Evolutionary conservation across 2,797 vertebrate genomes (phyloP).

Genomic region (Chaunax sp.): DNA sequence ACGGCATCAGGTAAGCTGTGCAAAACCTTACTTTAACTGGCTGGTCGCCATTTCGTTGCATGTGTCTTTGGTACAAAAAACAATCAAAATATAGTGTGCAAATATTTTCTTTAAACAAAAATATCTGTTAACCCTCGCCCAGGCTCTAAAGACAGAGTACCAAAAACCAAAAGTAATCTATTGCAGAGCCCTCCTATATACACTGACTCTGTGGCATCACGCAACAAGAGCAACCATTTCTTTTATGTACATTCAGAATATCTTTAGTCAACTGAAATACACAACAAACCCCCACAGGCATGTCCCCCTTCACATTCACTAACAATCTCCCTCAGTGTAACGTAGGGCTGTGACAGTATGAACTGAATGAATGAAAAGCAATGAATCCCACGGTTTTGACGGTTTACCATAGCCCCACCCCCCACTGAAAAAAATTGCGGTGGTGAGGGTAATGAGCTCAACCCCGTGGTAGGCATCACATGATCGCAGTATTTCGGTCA

Average conservation of each 20-base stretch:
- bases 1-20: slow-evolving; percentile 99
- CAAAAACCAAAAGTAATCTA: slow-evolving; percentile 84
- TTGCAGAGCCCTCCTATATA: slow-evolving; percentile 98
- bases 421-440: no score
- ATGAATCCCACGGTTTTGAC: no score
- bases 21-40: slow-evolving; percentile 99
- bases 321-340: slow-evolving; percentile 83
- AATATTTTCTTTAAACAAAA: slow-evolving; percentile 91
- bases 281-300: slow-evolving; percentile 86
- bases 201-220: slow-evolving; percentile 99
- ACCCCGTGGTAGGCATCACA: no score
- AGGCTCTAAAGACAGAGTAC: slow-evolving; percentile 80
- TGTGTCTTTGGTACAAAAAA: slow-evolving; percentile 99
- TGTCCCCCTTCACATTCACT: slow-evolving; percentile 84
- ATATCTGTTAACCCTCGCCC: slow-evolving; percentile 78
- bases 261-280: slow-evolving; percentile 93
- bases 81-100: slow-evolving; percentile 99
- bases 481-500: no score
- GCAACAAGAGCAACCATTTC: slow-evolving; percentile 96
- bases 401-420: no score
- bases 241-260: slow-evolving; percentile 97
- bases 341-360: no score
- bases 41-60: slow-evolving; percentile 99
- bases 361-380: no score
- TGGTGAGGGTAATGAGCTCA: no score